Evolutionary conservation across 2,888 invertebrate genomes (phyloP), one percentile per base, ranked within the genome.

Genomic region (Eudasyphora cyanicolor): DNA sequence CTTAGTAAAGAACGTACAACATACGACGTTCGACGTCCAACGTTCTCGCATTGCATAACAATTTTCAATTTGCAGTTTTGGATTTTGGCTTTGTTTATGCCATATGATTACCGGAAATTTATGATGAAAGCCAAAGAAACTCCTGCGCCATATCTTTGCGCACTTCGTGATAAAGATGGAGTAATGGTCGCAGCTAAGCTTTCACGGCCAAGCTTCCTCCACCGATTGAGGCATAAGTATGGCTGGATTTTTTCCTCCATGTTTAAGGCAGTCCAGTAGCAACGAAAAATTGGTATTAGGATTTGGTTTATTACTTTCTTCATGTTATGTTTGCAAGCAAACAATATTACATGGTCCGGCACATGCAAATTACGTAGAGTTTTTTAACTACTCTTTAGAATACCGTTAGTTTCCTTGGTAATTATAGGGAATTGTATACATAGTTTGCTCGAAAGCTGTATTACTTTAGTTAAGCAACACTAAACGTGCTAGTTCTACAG

Each of bases 51-150:
- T 76, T 60, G 38, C 62, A 32, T 77, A 83, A 83, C 64, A 78
- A 77, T 78, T 27, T 76, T n/a, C 35, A 62, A 62, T 62, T 67
- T 42, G 24, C 67, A 10, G 12, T 64, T 67, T n/a, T 42, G 42
- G 42, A n/a, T 64, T 62, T 67, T 2, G 8, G 19, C 42, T 54
- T 49, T 49, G 54, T 71, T 64, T 57, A 2, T 24, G 24, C 57
- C 57, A 57, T 75, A 81, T 84, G 81, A 84, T 84, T 84, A 81
- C 84, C 84, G 84, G 84, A 81, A 84, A 84, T 84, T 84, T 81
- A 84, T 81, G 81, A 84, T 84, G 78, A 84, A 77, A 78, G 64
- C 84, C 71, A 76, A n/a, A n/a, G n/a, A n/a, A 73, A 27, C 60
- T 84, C 77, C 71, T 80, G 64, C 64, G 14, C 42, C 10, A 67